Base-by-base conservation (phyloP, 2,797 vertebrate species). In the Platyrinchus mystaceus region DNA sequence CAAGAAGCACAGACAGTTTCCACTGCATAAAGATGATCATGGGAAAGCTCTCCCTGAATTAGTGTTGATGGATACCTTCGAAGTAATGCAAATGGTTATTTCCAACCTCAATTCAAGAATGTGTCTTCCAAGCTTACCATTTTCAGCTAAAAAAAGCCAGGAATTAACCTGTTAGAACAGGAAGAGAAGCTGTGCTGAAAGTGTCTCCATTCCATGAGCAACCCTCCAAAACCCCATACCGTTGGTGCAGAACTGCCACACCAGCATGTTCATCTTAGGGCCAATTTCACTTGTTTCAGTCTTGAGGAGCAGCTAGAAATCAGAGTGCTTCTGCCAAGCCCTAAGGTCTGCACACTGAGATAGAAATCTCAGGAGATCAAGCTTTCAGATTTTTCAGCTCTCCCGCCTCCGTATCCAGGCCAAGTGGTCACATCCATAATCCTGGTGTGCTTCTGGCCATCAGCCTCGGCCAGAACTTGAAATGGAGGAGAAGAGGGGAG, bases 1-100 rank as follows among this genome's bases (percentile, higher is more conserved):
- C 83, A 91, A 95, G 93, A 94, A 94, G 73, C 87, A 88, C 36
- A 64, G 64, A 63, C n/a, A 71, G 64, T 93, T 93, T 94, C 77
- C 52, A 86, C 34, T 64, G 60, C 78, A 90, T 34, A 86, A 92
- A 90, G 66, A 50, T 77, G 93, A 67, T 63, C 70, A 81, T 23
- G 44, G 94, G 84, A 96, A 93, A 91, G 49, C 44, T 93, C 39
- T 27, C 23, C 81, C 14, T 87, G 74, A 93, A 87, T 79, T 41
- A 66, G 39, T 56, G 43, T 41, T 92, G 86, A 83, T 69, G 64
- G 89, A 68, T 59, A 86, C 66, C 55, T 85, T 87, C 0, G 0
- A 93, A 95, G 86, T 69, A 92, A 85, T 37, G 55, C 47, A 86
- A 76, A 89, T 49, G 14, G 21, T 66, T 87, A 79, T 24, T 93